phyloP scores from a whole-genome alignment of 2,888 invertebrate species.

The Lottia gigantea region DNA sequence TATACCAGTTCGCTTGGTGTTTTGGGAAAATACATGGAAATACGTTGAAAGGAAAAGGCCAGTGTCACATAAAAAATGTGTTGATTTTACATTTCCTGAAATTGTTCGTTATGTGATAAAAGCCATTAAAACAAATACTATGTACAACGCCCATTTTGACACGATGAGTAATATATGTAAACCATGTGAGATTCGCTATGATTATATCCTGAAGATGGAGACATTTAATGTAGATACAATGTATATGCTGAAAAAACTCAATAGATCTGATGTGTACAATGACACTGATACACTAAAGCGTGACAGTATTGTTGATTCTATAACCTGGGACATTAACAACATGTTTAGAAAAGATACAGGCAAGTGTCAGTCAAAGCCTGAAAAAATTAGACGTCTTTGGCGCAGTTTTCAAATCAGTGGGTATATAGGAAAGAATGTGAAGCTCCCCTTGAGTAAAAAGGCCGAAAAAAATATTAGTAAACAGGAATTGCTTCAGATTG shows the following conservation, averaged over 20 bases:
- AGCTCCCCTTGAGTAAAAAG: not conserved
- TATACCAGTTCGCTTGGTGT: not conserved
- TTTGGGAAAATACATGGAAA: not conserved
- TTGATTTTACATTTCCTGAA: slow-evolving; percentile 4
- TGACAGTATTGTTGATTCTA: not conserved
- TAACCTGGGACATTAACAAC: not conserved
- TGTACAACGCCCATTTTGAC: not conserved
- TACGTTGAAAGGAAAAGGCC: not conserved
- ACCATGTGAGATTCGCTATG: not conserved
- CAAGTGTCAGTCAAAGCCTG: not conserved
- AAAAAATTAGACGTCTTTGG: not conserved
- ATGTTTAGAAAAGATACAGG: not conserved
- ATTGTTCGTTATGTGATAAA: not conserved
- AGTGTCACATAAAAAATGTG: not conserved
- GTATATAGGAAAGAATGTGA: not conserved
- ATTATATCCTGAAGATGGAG: not conserved
- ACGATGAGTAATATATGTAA: not conserved
- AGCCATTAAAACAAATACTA: not conserved
- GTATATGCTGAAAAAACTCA: not conserved
- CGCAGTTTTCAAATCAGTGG: not conserved
- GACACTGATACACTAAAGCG: not conserved
- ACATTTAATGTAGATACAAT: not conserved
- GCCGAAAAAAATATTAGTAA: not conserved
- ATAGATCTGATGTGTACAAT: not conserved
- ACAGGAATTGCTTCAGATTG: not conserved